Evolutionary conservation across 2,113 vertebrate species (phyloP).

Genomic region (Alosa alosa): DNA sequence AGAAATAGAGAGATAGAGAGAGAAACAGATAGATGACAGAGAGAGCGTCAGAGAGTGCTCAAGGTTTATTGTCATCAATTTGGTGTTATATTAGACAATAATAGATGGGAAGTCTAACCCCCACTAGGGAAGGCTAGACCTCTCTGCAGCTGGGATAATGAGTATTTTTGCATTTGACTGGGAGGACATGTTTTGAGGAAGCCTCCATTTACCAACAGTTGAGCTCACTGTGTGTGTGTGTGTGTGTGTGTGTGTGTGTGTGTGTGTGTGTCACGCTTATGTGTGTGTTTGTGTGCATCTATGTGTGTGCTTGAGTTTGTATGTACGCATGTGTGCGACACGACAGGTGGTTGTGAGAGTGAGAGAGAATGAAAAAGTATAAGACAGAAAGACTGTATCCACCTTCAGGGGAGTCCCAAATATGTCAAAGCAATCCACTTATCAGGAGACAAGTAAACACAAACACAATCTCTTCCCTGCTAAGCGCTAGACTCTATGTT

Average conservation of each 20-base stretch:
- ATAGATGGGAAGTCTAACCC: constrained; percentile 57
- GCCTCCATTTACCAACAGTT: constrained; percentile 46
- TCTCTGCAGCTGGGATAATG: constrained; percentile 62
- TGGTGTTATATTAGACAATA: constrained; percentile 67
- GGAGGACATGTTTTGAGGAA: constrained; percentile 72
- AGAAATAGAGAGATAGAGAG: background rate
- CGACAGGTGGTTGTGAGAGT: no score
- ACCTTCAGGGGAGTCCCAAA: constrained; percentile 43
- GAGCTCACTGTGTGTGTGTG: constrained; percentile 8
- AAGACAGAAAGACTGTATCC: no score
- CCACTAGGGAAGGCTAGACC: constrained; percentile 42
- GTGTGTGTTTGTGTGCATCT: background rate
- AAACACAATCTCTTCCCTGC: constrained; percentile 31
- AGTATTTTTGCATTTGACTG: constrained; percentile 66
- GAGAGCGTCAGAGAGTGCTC: background rate
- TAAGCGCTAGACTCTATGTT: constrained; percentile 26
- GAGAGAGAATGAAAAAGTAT: background rate
- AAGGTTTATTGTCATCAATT: constrained; percentile 12
- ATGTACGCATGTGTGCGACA: background rate
- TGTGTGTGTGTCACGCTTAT: background rate
- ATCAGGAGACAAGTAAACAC: constrained; percentile 24
- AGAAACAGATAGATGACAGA: background rate
- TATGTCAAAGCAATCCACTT: constrained; percentile 47
- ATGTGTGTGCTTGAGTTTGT: background rate
- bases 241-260: no score